Evolutionary conservation across 2,113 vertebrate species (phyloP).

Genomic region (Siniperca knerii): DNA sequence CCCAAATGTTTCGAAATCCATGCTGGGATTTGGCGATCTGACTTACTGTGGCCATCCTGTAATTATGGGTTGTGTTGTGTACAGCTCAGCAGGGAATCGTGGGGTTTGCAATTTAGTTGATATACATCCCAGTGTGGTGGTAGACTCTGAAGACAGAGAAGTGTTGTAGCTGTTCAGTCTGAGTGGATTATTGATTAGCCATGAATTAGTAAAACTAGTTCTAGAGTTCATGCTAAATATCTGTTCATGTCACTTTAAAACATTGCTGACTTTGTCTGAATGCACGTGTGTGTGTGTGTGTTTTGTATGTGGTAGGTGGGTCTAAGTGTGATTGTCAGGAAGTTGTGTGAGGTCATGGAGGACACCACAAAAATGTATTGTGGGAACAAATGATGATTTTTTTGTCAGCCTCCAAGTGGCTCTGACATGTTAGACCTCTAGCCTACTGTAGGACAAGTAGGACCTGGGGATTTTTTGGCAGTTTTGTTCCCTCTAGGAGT

Average conservation of each 20-base stretch:
- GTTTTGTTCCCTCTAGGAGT: background rate
- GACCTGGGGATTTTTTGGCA: background rate
- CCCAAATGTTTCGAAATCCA: slow-evolving; percentile 62
- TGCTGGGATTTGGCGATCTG: slow-evolving; percentile 54
- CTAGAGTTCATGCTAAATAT: background rate
- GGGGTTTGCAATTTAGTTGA: slow-evolving; percentile 32
- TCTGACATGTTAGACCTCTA: background rate
- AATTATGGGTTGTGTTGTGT: slow-evolving; percentile 62
- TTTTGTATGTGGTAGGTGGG: background rate
- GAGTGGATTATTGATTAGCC: background rate
- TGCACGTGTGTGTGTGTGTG: too few species aligned
- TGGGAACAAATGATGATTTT: background rate
- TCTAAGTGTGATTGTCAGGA: background rate
- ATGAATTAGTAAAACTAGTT: background rate
- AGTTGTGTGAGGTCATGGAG: background rate
- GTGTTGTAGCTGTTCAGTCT: background rate
- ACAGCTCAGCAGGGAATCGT: slow-evolving; percentile 31
- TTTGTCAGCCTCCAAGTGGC: background rate
- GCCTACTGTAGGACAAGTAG: background rate
- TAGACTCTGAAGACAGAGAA: background rate
- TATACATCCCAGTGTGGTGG: slow-evolving; percentile 3
- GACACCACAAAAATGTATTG: background rate
- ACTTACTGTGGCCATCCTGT: slow-evolving; percentile 45
- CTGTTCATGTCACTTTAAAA: background rate
- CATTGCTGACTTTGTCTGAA: background rate